phyloP scores from a whole-genome alignment of 2,888 invertebrate species.

The Xestia sexstrigata region DNA sequence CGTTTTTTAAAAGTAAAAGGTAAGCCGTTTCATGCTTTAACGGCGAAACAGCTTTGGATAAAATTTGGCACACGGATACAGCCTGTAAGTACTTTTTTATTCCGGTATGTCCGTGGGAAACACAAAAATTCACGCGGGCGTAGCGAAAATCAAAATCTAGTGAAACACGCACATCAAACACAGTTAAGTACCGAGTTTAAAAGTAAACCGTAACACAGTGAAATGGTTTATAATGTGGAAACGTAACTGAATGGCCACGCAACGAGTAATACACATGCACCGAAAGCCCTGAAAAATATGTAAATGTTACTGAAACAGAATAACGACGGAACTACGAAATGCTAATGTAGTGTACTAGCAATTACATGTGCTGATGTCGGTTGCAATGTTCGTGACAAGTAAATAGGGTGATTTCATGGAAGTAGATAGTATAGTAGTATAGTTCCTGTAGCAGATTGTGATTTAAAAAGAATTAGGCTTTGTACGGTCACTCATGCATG shows the following conservation, averaged over 20 bases:
- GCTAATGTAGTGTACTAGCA: conserved; percentile 52
- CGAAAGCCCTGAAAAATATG: conserved; percentile 14
- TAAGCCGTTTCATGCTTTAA: not conserved
- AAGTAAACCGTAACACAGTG: not conserved
- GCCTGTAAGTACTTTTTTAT: not conserved
- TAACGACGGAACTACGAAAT: conserved; percentile 49
- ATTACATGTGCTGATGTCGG: conserved; percentile 54
- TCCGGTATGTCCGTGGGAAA: not conserved
- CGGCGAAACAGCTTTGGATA: not conserved
- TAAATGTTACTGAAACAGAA: conserved; percentile 46
- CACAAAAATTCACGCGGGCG: not conserved
- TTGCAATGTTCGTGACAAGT: conserved; percentile 13
- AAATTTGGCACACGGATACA: not conserved
- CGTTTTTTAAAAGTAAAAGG: not conserved
- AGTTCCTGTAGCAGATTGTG: not conserved
- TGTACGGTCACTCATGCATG: not conserved
- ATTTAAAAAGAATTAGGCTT: not conserved
- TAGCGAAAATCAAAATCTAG: not conserved
- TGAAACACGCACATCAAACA: not conserved
- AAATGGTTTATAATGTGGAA: not conserved
- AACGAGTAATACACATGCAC: conserved; percentile 14
- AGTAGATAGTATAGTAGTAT: not conserved
- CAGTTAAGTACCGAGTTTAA: conserved; percentile 2
- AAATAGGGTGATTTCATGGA: conserved; percentile 31
- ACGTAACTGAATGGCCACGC: conserved; percentile 22